phyloP scores from a whole-genome alignment of 2,113 vertebrate species.

The Pristiophorus japonicus region DNA sequence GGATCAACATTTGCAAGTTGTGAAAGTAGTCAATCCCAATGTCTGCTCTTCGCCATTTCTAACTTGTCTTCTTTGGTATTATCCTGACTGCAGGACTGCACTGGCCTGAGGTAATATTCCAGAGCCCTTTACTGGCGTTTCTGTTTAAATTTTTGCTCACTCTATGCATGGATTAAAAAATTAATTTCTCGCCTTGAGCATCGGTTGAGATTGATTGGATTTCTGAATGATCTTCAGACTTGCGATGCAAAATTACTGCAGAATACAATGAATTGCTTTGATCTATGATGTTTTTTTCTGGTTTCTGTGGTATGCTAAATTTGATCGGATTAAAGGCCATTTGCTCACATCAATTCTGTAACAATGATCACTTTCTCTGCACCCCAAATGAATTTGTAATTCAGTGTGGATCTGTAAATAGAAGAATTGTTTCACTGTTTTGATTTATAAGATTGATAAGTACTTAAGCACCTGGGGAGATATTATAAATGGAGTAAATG shows the following conservation, averaged over 20 bases:
- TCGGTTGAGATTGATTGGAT: conserved; percentile 27
- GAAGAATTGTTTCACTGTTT: not conserved
- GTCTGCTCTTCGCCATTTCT: not conserved
- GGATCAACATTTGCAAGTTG: not conserved
- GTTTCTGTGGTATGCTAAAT: conserved; percentile 8
- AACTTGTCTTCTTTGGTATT: not conserved
- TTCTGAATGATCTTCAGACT: conserved; percentile 17
- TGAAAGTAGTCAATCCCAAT: not conserved
- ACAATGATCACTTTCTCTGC: not conserved
- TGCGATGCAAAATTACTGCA: not conserved
- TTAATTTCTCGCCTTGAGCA: conserved; percentile 34
- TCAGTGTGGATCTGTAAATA: no score
- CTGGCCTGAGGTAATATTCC: not conserved
- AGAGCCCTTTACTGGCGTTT: not conserved
- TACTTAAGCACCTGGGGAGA: not conserved
- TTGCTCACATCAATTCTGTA: conserved; percentile 1
- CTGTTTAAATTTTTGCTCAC: not conserved
- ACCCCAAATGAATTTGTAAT: not conserved
- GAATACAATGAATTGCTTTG: conserved; percentile 12
- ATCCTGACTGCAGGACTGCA: not conserved
- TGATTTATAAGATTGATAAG: not conserved
- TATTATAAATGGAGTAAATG: conserved; percentile 30
- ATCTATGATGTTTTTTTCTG: not conserved
- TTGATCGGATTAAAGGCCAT: not conserved
- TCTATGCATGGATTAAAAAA: conserved; percentile 1